Conservation (phyloP, 1,140 invertebrate genomes). For the Atta colombica region DNA sequence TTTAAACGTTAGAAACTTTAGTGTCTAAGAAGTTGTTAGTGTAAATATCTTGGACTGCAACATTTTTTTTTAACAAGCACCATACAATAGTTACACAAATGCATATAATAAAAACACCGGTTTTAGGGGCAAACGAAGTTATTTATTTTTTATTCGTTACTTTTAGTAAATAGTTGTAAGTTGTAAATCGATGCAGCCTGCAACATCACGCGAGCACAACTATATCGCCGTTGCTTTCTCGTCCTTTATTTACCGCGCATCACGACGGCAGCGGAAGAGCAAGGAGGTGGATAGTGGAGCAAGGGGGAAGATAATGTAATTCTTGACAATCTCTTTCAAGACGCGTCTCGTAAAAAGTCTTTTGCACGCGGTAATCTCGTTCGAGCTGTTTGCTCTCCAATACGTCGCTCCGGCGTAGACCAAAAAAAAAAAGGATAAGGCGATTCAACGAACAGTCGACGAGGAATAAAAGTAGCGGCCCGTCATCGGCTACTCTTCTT, state of each 20-base stretch:
- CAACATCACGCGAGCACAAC: constrained; percentile 40
- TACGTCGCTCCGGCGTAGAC: constrained; percentile 36
- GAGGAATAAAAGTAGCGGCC: constrained; percentile 50
- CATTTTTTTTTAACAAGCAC: neutral
- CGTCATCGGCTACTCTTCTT: constrained; percentile 16
- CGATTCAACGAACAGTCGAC: constrained; percentile 43
- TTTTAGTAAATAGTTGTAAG: constrained; percentile 38
- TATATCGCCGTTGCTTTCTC: constrained; percentile 33
- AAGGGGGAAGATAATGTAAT: constrained; percentile 57
- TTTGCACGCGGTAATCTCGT: constrained; percentile 63
- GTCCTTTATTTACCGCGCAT: constrained; percentile 56
- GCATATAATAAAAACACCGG: neutral
- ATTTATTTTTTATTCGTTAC: neutral
- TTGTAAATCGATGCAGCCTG: constrained; percentile 42
- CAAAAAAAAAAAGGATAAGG: constrained; percentile 30
- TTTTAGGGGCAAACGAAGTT: neutral
- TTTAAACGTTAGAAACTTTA: constrained; percentile 1
- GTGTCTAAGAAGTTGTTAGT: neutral
- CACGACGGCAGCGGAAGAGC: neutral
- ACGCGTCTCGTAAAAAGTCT: constrained; percentile 64
- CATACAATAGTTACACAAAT: no score
- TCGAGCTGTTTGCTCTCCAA: constrained; percentile 62
- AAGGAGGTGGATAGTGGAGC: neutral
- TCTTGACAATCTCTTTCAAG: constrained; percentile 65
- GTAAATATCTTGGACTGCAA: neutral